Conservation (phyloP, 2,888 invertebrate genomes). For the Coremacera marginata region DNA sequence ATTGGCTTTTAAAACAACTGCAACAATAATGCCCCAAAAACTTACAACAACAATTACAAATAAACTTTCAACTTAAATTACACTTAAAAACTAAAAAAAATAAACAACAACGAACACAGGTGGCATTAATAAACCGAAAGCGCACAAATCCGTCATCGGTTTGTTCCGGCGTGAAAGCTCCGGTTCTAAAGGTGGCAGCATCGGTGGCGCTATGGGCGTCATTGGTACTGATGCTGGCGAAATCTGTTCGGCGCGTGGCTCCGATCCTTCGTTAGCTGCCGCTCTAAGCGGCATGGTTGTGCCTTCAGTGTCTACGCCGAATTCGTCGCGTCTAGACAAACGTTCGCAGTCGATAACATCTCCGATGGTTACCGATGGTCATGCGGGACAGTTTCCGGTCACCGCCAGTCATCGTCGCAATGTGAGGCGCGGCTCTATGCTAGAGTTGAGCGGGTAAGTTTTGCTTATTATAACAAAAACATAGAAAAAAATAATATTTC, state of each 20-base stretch:
- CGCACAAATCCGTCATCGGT: conserved; percentile 89
- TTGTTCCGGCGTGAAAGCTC: conserved; percentile 87
- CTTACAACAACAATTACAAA: not conserved
- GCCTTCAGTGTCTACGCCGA: conserved; percentile 69
- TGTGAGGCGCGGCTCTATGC: conserved; percentile 83
- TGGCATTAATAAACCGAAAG: conserved; percentile 88
- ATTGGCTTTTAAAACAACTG: conserved; percentile 17
- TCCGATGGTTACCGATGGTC: conserved; percentile 62
- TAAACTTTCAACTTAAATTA: not conserved
- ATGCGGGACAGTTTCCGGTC: conserved; percentile 75
- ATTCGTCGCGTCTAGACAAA: conserved; percentile 61
- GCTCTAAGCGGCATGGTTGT: conserved; percentile 66
- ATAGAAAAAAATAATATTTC: not conserved
- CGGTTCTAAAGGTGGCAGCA: conserved; percentile 74
- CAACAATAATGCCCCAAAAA: conserved; percentile 21
- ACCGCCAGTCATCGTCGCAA: conserved; percentile 78
- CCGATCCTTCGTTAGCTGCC: conserved; percentile 70
- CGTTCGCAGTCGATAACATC: conserved; percentile 64
- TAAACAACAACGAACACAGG: conserved; percentile 70
- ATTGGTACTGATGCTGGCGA: conserved; percentile 68
- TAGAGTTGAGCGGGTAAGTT: conserved; percentile 83
- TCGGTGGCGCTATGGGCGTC: conserved; percentile 68
- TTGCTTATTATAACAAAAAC: not conserved
- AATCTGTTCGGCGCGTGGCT: conserved; percentile 68
- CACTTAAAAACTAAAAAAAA: conserved; percentile 3